Evolutionary conservation across 2,797 vertebrate species (phyloP).

Genomic region (Enteromius afrohamiltoni): DNA sequence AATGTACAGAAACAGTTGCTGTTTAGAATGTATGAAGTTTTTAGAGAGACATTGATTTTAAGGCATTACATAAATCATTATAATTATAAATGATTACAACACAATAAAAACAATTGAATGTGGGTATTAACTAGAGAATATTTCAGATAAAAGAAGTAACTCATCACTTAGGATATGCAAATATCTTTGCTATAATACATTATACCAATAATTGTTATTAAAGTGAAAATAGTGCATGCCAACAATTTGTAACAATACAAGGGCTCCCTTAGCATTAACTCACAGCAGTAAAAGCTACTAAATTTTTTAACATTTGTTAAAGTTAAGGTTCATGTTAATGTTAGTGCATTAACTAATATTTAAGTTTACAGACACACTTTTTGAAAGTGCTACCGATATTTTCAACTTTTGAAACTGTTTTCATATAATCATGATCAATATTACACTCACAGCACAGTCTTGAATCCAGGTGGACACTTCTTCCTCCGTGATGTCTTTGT

Average conservation of each 20-base stretch:
- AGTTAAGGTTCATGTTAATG: neutral
- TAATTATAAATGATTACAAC: too few relatives aligned
- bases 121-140: neutral
- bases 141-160: too few relatives aligned
- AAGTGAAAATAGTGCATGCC: too few relatives aligned
- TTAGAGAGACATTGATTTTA: neutral
- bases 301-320: neutral
- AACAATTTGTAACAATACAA: neutral
- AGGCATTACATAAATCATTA: neutral
- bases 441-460: constrained; percentile 61
- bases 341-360: neutral
- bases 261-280: neutral
- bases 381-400: neutral
- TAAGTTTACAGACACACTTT: neutral
- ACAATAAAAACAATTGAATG: neutral
- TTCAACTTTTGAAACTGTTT: too few relatives aligned
- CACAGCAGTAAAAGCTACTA: too few relatives aligned
- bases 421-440: neutral
- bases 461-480: constrained; percentile 88
- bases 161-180: too few relatives aligned
- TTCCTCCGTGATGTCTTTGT: constrained; percentile 88
- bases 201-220: neutral
- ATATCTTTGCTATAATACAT: neutral
- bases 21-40: neutral
- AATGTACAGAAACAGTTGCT: neutral